A percentile compares a stretch with the other conserved stretches of the same genome.
These are phyloP conservation scores for Microplitis manilae DNA, from an alignment of 2,888 invertebrate species.

Conservation along the genomic window DNA sequence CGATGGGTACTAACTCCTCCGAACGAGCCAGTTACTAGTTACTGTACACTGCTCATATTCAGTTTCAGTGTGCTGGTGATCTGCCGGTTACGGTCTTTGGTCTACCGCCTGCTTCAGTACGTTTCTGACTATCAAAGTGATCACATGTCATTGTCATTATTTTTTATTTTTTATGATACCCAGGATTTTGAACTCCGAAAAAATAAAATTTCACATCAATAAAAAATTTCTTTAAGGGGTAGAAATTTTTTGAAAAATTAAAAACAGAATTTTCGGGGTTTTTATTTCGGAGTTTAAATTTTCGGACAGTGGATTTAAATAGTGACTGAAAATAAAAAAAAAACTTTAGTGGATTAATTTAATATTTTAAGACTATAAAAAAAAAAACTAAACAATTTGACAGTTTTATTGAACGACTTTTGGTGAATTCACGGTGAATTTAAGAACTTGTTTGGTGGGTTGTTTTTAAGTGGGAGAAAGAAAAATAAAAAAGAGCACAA, in stretches of 20 bases:
- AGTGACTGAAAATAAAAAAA: neutral
- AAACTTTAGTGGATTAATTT: neutral
- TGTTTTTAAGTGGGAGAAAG: constrained; percentile 27
- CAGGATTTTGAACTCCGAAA: constrained; percentile 2
- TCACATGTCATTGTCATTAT: constrained; percentile 51
- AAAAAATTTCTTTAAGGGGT: too few species aligned
- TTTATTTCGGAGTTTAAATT: neutral
- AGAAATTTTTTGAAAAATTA: too few species aligned
- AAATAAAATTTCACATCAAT: too few species aligned
- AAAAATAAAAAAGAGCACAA: constrained; percentile 15
- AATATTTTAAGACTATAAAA: neutral
- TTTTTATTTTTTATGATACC: neutral
- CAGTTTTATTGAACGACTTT: constrained; percentile 18
- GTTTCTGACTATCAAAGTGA: constrained; percentile 67
- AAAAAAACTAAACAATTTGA: constrained; percentile 5
- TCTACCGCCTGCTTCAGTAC: constrained; percentile 64
- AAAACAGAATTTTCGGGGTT: too few species aligned
- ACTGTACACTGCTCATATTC: constrained; percentile 37
- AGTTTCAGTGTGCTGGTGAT: constrained; percentile 50
- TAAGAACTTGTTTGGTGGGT: constrained; percentile 40
- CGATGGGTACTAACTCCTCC: constrained; percentile 41
- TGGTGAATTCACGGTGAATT: constrained; percentile 12
- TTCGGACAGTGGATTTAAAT: neutral
- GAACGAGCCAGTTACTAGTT: constrained; percentile 50
- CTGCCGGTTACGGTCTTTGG: constrained; percentile 51